Conservation (phyloP, 2,797 vertebrate species). For the Botia almorhae region DNA sequence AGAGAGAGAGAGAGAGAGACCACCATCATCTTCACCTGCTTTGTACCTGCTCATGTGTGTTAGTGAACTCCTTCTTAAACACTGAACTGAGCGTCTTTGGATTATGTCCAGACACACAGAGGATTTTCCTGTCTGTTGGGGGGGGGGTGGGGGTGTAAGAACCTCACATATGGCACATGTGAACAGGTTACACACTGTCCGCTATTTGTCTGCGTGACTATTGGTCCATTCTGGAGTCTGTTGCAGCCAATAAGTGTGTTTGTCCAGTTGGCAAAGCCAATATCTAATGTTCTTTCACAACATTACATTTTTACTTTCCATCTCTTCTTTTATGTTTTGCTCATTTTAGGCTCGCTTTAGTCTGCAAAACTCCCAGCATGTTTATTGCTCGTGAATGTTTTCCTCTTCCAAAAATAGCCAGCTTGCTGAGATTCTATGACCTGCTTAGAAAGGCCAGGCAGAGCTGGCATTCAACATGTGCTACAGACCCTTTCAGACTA, state of each 20-base stretch:
- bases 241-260: too few relatives aligned
- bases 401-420: conserved; percentile 43
- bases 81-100: background rate
- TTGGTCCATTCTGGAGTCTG: too few relatives aligned
- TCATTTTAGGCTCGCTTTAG: conserved; percentile 34
- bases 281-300: background rate
- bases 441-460: conserved; percentile 6
- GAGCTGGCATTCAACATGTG: conserved; percentile 27
- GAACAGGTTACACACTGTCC: conserved; percentile 10
- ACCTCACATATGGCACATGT: conserved; percentile 11
- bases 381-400: conserved; percentile 37
- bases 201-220: background rate
- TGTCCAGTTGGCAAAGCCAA: too few relatives aligned
- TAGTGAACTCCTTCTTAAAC: too few relatives aligned
- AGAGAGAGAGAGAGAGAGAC: conserved; percentile 54
- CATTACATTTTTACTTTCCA: background rate
- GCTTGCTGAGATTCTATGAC: conserved; percentile 30
- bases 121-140: too few relatives aligned
- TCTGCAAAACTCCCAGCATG: conserved; percentile 6
- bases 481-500: too few relatives aligned
- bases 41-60: too few relatives aligned
- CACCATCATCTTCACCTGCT: background rate
- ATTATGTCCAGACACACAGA: conserved; percentile 44
- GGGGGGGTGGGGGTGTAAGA: too few relatives aligned
- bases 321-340: background rate